Evolutionary conservation across 1,140 invertebrate genomes (phyloP), one percentile per base, ranked within the genome.

Genomic region (Proales similis): DNA sequence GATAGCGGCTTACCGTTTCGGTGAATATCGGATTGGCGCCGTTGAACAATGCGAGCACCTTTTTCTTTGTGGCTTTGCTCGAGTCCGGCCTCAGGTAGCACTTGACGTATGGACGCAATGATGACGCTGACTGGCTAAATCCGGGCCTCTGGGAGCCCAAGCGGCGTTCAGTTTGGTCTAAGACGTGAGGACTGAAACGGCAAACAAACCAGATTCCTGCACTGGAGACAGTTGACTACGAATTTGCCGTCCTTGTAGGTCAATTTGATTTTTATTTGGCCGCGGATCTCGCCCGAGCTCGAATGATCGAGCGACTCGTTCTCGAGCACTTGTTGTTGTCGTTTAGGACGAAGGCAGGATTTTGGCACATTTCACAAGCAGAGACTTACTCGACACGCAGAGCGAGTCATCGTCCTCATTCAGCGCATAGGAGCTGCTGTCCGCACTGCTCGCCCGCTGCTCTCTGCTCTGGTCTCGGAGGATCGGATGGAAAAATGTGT

Each of bases 401-500:
- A n/a, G n/a, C n/a, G n/a, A n/a, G n/a, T n/a, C n/a, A n/a, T n/a
- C n/a, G n/a, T n/a, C n/a, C n/a, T n/a, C n/a, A n/a, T n/a, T n/a
- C n/a, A n/a, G n/a, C n/a, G n/a, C n/a, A n/a, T n/a, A n/a, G n/a
- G n/a, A n/a, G n/a, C n/a, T n/a, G n/a, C n/a, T n/a, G n/a, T n/a
- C n/a, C n/a, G n/a, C n/a, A n/a, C n/a, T n/a, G n/a, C n/a, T n/a
- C n/a, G n/a, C n/a, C n/a, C n/a, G n/a, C n/a, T n/a, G n/a, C 11
- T 61, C 39, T 29, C 46, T 38, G 2, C 36, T 61, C 47, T 61
- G 36, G 26, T 61, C 57, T 19, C 39, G 24, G n/a, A 45, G 22
- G 17, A 61, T 61, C 14, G 27, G 39, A 46, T 61, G 57, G 47
- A 61, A 61, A 46, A 61, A 61, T 12, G 57, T 61, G 9, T 45